A percentile compares a stretch with the other conserved stretches of the same genome.
phyloP scores from a whole-genome alignment of 2,113 vertebrate genomes.

The Percina caprodes region DNA sequence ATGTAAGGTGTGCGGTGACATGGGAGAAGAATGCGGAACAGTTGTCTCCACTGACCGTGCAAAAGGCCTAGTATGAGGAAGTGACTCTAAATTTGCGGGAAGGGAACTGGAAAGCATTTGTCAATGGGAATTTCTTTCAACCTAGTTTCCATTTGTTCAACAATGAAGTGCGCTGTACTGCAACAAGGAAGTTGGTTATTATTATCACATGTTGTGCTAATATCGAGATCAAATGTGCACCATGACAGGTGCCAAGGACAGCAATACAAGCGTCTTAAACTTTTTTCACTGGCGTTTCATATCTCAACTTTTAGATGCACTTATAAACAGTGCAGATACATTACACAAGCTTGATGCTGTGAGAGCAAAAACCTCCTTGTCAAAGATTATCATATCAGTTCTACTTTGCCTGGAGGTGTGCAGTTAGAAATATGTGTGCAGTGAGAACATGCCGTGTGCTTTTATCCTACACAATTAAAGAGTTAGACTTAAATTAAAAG shows the following conservation, averaged over 20 bases:
- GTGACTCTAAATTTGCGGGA: conserved; percentile 44
- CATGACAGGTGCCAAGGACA: not conserved
- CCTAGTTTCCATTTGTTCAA: conserved; percentile 60
- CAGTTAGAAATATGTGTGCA: not conserved
- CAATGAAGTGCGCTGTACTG: conserved; percentile 32
- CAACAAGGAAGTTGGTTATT: conserved; percentile 42
- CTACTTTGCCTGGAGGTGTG: not conserved
- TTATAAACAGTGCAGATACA: not conserved
- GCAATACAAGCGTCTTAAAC: not conserved
- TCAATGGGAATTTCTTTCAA: conserved; percentile 71
- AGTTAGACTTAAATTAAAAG: not conserved
- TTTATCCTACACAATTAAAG: not conserved
- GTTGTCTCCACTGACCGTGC: conserved; percentile 15
- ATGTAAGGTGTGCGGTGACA: conserved; percentile 31
- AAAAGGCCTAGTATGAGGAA: conserved; percentile 56
- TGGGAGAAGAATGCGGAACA: conserved; percentile 14
- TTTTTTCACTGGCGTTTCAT: not conserved
- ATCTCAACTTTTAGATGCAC: not conserved
- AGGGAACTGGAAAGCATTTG: conserved; percentile 68
- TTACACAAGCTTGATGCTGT: no score
- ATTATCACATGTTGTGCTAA: conserved; percentile 19
- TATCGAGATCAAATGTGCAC: conserved; percentile 16
- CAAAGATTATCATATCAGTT: not conserved
- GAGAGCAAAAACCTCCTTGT: not conserved
- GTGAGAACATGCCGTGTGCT: not conserved